Evolutionary conservation across 2,797 vertebrate species (phyloP), one percentile per base, ranked within the genome.

Genomic region (Microcaecilia unicolor): DNA sequence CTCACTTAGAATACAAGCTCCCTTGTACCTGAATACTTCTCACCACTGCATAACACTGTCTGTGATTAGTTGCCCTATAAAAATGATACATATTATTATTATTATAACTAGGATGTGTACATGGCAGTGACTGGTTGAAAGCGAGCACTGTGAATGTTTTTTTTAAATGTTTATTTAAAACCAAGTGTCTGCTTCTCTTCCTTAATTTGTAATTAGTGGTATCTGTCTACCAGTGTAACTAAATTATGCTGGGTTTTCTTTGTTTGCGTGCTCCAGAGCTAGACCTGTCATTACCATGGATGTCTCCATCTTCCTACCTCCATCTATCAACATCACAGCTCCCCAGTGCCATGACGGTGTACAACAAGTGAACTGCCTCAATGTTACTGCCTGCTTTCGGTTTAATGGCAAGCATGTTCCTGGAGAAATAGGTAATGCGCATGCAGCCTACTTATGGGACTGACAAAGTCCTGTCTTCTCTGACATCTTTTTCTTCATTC

Each of bases 261-360:
- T 47, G 18, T 70, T 44, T 39, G 41, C n/a, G n/a, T n/a, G 58
- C 41, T 18, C 14, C 38, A 98, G 96, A 65, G 83, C 94, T 1
- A 86, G 87, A 38, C 90, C 95, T 4, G 90, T 99, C 45, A 89
- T 99, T 58, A 93, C 91, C 0, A 56, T 98, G 78, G 87, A 91
- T 2, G 67, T 89, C 31, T 67, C 80, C 58, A 92, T 98, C 70
- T 85, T 89, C 59, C 80, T 98, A 47, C 96, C 95, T 0, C 15
- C 34, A 2, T 94, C 93, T 50, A 94, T 98, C 79, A 97, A 99
- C 75, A 98, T 99, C 74, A 88, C 94, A 1, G 85, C 90, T 9
- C 95, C 92, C 3, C 90, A 89, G 70, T 99, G 96, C 64, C 88
- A 94, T 1, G 93, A 98, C 4, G 83, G 88, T 10, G 82, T 80